A percentile compares a stretch with the other conserved stretches of the same genome.
Evolutionary conservation across 2,797 vertebrate species (phyloP).

Genomic region (Oophaga sylvatica): DNA sequence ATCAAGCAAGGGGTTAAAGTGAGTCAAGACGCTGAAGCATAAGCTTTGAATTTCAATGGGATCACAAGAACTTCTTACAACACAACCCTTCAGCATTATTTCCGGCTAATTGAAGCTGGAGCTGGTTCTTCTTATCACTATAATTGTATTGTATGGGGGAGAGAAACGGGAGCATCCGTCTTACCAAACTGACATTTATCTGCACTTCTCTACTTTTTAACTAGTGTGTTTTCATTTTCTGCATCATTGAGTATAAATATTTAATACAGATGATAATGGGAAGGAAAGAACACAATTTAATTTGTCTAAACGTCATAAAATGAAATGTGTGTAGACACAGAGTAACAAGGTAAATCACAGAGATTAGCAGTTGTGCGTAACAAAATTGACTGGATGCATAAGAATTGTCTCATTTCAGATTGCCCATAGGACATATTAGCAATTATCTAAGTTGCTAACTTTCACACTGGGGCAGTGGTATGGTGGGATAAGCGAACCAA

Average conservation of each 20-base stretch:
- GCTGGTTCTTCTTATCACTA: not conserved
- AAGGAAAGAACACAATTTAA: constrained; percentile 17
- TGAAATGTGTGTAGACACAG: not conserved
- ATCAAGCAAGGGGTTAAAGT: constrained; percentile 36
- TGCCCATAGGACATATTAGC: constrained; percentile 51
- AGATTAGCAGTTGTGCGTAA: constrained; percentile 46
- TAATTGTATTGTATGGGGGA: constrained; percentile 54
- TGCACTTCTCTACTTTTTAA: constrained; percentile 21
- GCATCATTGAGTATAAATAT: constrained; percentile 49
- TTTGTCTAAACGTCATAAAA: constrained; percentile 26
- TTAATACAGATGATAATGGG: constrained; percentile 37
- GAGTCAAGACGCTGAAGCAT: constrained; percentile 13
- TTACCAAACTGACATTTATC: constrained; percentile 7
- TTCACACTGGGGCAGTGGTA: constrained; percentile 40
- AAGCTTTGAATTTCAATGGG: constrained; percentile 53
- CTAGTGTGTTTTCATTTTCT: not conserved
- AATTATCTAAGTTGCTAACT: constrained; percentile 47
- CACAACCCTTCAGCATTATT: constrained; percentile 13
- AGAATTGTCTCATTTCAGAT: constrained; percentile 42
- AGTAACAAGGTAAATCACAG: not conserved
- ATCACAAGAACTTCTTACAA: constrained; percentile 38
- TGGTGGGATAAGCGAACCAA: constrained; percentile 26
- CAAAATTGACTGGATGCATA: constrained; percentile 44
- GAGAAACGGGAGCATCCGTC: not conserved
- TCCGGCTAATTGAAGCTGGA: not conserved